Percentiles rank a stretch among this genome's conserved stretches.
These are phyloP conservation scores for Agrotis ipsilon DNA, from an alignment of 2,888 invertebrate genomes.

Conservation along the genomic window DNA sequence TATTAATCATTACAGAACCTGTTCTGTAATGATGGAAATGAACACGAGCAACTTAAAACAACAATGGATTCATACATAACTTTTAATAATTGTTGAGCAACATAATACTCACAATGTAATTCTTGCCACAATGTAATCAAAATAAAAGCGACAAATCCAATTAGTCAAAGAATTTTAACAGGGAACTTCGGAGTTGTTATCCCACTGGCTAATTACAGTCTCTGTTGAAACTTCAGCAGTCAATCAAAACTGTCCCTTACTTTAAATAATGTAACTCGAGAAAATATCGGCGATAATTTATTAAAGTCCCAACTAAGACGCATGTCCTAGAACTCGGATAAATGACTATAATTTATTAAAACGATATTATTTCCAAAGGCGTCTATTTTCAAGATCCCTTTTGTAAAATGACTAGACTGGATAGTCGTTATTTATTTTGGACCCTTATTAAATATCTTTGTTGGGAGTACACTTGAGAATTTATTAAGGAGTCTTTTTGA, in stretches of 20 bases:
- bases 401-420: constrained; percentile 78
- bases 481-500: constrained; percentile 70
- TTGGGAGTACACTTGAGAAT: constrained; percentile 67
- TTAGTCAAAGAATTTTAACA: constrained; percentile 43
- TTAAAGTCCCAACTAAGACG: constrained; percentile 75
- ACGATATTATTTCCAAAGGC: constrained; percentile 80
- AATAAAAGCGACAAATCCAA: constrained; percentile 36
- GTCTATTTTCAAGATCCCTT: constrained; percentile 75
- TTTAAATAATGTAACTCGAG: constrained; percentile 70
- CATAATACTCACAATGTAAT: constrained; percentile 12
- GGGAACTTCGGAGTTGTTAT: constrained; percentile 38
- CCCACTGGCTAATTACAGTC: constrained; percentile 50
- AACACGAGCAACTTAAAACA: background rate
- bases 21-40: constrained; percentile 12
- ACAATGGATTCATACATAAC: background rate
- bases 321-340: constrained; percentile 72
- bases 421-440: constrained; percentile 81
- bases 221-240: constrained; percentile 61
- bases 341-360: constrained; percentile 84
- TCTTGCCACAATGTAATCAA: constrained; percentile 7
- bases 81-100: background rate
- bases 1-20: too few relatives aligned
- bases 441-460: constrained; percentile 78
- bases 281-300: constrained; percentile 79
- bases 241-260: constrained; percentile 68